Evolutionary conservation across 1,140 invertebrate species (phyloP).

Genomic region (Teleopsis dalmanni): DNA sequence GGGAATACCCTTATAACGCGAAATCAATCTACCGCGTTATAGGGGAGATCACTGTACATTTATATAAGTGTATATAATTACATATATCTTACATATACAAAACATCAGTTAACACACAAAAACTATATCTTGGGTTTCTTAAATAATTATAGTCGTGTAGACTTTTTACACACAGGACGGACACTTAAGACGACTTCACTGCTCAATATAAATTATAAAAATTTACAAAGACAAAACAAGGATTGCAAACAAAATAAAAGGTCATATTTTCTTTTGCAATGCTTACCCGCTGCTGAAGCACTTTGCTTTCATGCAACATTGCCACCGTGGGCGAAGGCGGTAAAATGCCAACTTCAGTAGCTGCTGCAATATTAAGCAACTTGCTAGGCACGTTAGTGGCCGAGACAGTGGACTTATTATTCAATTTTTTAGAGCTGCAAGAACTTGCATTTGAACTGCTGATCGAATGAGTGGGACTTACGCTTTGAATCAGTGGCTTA

Average conservation of each 20-base stretch:
- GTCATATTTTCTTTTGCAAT: constrained; percentile 10
- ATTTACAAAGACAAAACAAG: too few species aligned
- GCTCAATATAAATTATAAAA: not conserved
- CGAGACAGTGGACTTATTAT: constrained; percentile 3
- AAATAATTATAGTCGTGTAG: too few species aligned
- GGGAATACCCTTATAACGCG: too few species aligned
- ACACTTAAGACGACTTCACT: too few species aligned
- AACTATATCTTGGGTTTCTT: too few species aligned
- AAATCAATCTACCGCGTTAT: too few species aligned
- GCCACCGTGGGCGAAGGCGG: constrained; percentile 41
- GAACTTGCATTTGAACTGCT: constrained; percentile 6
- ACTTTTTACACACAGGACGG: not conserved
- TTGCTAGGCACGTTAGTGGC: constrained; percentile 1
- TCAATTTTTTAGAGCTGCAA: constrained; percentile 4
- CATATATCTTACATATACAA: too few species aligned
- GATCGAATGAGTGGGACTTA: constrained; percentile 25
- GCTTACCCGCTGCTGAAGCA: constrained; percentile 81
- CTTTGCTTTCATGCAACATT: constrained; percentile 56
- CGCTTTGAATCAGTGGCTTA: constrained; percentile 46
- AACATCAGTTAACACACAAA: too few species aligned
- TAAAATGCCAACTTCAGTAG: constrained; percentile 22
- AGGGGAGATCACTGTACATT: too few species aligned
- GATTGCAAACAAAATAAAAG: not conserved
- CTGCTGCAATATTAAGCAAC: constrained; percentile 23
- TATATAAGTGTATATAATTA: too few species aligned